These are phyloP conservation scores for Pantala flavescens DNA, from an alignment of 1,140 invertebrate species.

Conservation along the genomic window DNA sequence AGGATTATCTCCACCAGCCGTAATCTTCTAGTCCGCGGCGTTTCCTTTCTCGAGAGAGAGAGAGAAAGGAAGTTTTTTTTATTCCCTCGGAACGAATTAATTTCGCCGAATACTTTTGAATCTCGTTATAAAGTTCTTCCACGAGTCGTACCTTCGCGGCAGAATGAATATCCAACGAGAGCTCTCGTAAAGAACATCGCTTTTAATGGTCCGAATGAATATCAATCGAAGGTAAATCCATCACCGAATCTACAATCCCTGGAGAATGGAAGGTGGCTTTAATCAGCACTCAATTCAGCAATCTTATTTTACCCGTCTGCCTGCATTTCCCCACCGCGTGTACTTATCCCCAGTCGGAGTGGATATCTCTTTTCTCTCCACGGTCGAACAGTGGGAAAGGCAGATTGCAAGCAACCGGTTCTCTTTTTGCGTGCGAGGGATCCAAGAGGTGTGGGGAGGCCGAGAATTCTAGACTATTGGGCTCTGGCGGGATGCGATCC, in stretches of 20 bases:
- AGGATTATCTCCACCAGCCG: too few relatives aligned
- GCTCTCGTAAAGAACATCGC: background rate
- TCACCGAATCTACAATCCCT: background rate
- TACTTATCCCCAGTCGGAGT: background rate
- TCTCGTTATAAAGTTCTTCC: background rate
- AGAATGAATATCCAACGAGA: background rate
- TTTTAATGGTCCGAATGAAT: background rate
- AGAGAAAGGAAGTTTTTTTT: too few relatives aligned
- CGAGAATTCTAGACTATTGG: background rate
- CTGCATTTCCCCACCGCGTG: background rate
- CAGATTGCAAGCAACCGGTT: conserved; percentile 4
- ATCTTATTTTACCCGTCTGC: background rate
- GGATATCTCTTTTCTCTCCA: background rate
- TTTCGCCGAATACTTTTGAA: too few relatives aligned
- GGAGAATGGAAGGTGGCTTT: background rate
- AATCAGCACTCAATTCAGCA: background rate
- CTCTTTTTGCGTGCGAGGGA: background rate
- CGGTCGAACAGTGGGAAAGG: background rate
- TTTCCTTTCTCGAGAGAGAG: too few relatives aligned
- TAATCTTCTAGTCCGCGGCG: too few relatives aligned
- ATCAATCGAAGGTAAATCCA: background rate
- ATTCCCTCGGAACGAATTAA: too few relatives aligned
- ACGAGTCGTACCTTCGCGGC: background rate
- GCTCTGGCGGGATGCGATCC: background rate
- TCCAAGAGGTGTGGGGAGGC: background rate